Evolutionary conservation across 2,113 vertebrate species (phyloP).

Genomic region (Sapayoa aenigma): DNA sequence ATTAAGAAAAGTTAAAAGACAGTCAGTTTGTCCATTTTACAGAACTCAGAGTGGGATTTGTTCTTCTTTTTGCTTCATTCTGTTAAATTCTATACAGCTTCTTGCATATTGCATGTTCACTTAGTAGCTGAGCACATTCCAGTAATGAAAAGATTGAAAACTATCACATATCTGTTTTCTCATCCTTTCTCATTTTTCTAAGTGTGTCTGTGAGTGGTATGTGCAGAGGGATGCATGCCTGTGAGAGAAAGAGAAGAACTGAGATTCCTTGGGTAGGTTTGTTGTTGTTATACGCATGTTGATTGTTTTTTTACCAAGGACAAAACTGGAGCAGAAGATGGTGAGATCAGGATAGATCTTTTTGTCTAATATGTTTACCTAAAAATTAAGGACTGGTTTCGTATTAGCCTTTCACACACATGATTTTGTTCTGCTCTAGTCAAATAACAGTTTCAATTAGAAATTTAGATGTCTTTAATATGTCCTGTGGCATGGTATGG

Average conservation of each 20-base stretch:
- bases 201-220: neutral
- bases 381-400: neutral
- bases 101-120: neutral
- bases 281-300: neutral
- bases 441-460: neutral
- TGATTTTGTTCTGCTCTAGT: neutral
- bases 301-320: neutral
- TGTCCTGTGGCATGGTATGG: neutral
- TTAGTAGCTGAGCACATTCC: neutral
- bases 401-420: neutral
- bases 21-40: neutral
- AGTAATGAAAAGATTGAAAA: neutral
- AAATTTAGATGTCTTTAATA: neutral
- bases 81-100: neutral
- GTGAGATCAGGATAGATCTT: neutral
- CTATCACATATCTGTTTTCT: neutral
- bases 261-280: neutral
- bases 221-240: neutral
- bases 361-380: neutral
- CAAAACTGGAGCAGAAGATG: neutral
- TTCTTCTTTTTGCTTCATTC: neutral
- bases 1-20: neutral
- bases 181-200: neutral
- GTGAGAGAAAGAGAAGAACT: neutral
- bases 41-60: neutral